These are phyloP conservation scores for Muraenolepis orangiensis DNA, from an alignment of 2,797 vertebrate species.

Conservation along the genomic window DNA sequence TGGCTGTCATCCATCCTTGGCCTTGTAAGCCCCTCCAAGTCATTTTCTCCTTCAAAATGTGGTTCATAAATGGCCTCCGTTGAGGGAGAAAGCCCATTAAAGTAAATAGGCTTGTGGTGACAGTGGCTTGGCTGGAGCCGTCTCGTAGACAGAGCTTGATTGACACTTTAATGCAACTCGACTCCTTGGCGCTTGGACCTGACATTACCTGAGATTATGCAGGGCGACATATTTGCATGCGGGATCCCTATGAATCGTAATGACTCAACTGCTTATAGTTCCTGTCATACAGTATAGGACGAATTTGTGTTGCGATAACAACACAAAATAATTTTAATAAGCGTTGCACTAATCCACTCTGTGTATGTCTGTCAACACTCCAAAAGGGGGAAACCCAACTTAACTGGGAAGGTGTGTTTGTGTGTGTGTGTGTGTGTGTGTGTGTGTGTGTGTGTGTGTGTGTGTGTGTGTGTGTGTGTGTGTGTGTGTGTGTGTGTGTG, in stretches of 20 bases:
- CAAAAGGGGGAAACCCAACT: too few species aligned
- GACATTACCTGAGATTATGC: background rate
- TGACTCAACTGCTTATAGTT: background rate
- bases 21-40: background rate
- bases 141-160: background rate
- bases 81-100: background rate
- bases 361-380: too few species aligned
- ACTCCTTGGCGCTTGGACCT: background rate
- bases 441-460: too few species aligned
- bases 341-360: too few species aligned
- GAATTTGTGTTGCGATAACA: background rate
- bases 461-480: too few species aligned
- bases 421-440: too few species aligned
- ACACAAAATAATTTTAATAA: too few species aligned
- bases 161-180: background rate
- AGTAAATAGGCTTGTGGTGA: background rate
- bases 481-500: too few species aligned
- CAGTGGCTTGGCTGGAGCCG: background rate
- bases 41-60: background rate
- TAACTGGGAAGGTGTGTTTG: too few species aligned
- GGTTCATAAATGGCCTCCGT: background rate
- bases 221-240: background rate
- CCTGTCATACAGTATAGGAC: too few species aligned
- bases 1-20: background rate
- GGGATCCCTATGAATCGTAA: background rate